phyloP scores from a whole-genome alignment of 2,888 invertebrate species.

The Meandrusa payeni region DNA sequence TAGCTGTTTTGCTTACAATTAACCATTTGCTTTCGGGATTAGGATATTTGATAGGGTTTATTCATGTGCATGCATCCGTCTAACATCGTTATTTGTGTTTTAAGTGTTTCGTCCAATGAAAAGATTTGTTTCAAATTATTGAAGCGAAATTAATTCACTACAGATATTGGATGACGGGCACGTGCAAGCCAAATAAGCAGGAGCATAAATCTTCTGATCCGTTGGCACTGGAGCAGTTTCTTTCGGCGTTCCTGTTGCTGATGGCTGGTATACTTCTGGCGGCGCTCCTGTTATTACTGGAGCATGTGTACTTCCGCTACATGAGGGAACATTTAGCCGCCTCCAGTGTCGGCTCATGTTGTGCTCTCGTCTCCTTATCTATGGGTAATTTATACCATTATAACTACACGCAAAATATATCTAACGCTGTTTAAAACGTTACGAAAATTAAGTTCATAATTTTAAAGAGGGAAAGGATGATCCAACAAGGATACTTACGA shows the following conservation, averaged over 20 bases:
- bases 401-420: too few species aligned
- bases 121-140: too few species aligned
- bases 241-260: conserved; percentile 96
- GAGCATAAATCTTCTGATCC: conserved; percentile 95
- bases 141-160: neutral
- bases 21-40: conserved; percentile 14
- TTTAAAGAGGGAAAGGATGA: too few species aligned
- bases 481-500: too few species aligned
- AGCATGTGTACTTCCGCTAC: conserved; percentile 97
- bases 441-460: too few species aligned
- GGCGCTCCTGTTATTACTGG: conserved; percentile 91
- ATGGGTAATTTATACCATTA: conserved; percentile 87
- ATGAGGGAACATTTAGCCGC: conserved; percentile 92
- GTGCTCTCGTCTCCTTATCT: conserved; percentile 94
- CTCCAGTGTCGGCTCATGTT: conserved; percentile 94
- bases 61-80: neutral
- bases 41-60: neutral
- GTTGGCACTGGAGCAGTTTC: conserved; percentile 95
- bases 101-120: too few species aligned
- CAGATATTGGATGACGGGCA: conserved; percentile 98
- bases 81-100: neutral
- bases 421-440: too few species aligned
- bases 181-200: conserved; percentile 95
- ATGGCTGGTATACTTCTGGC: conserved; percentile 97
- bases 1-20: conserved; percentile 13